Base-by-base conservation (phyloP, 2,113 vertebrate genomes). In the Cryptomyrus ogoouensis region DNA sequence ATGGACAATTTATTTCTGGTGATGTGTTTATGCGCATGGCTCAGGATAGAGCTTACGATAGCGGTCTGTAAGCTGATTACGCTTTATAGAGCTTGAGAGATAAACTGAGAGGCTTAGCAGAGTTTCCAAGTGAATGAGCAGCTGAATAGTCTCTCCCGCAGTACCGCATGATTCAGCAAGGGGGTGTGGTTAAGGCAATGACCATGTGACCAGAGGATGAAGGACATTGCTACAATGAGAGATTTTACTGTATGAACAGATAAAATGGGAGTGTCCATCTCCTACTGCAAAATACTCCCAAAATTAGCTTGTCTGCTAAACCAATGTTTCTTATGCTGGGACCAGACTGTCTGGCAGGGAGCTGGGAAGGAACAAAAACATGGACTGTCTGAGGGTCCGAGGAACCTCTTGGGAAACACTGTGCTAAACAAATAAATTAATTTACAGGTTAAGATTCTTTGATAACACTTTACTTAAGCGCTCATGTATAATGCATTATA, bases 11-110 rank as follows among this genome's bases (percentile, higher is more conserved):
- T 52, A 52, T n/a, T 52, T 21, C 12, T 53, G 85, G 52, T 88
- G 42, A 89, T 62, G 27, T 31, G 13, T 42, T 89, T 50, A 27
- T 44, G n/a, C 3, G 15, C 50, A 15, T n/a, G 39, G 77, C 39
- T 47, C 88, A 17, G 42, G n/a, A 19, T 31, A 24, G 52, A 46
- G 89, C 49, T 84, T 89, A 52, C 35, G 17, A 24, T 50, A 44
- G 46, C 6, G 24, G 52, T 89, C n/a, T 58, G 80, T 85, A 89
- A 89, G 80, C 80, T 58, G 89, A 62, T 85, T 85, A 85, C n/a
- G 52, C 50, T 89, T 39, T 84, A 42, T 83, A 24, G 24, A 62
- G 89, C 42, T 27, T 6, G 50, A 77, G 31, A 58, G 53, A 44
- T 83, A 80, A 52, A 83, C 44, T 44, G 47, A 53, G 77, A 58